These are phyloP conservation scores for Melanostigma gelatinosum DNA, from an alignment of 2,113 vertebrate genomes.

Conservation along the genomic window DNA sequence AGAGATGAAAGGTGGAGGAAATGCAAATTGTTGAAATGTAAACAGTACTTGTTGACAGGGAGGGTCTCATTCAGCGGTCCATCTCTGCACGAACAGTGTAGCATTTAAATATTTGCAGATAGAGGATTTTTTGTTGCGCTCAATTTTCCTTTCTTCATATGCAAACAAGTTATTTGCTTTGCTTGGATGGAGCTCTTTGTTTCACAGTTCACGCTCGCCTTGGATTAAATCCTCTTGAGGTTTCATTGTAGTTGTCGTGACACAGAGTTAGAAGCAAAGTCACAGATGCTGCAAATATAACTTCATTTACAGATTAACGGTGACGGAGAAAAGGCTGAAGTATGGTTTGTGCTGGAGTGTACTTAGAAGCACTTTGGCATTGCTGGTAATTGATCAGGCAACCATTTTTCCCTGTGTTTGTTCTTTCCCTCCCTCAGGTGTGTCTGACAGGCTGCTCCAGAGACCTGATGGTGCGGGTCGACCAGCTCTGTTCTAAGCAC, in stretches of 20 bases:
- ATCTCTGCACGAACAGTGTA: neutral
- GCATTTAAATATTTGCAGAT: neutral
- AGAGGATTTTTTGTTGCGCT: neutral
- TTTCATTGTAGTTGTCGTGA: neutral
- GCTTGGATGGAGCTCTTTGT: neutral
- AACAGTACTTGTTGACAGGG: neutral
- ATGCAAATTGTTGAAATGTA: neutral
- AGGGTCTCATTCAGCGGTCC: neutral
- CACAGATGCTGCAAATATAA: neutral
- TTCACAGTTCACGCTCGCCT: neutral
- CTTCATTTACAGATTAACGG: neutral
- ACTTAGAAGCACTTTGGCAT: neutral
- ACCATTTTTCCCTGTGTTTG: neutral
- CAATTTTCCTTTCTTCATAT: neutral
- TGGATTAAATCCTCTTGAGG: neutral
- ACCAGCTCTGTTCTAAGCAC: conserved; percentile 89
- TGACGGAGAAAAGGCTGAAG: too few relatives aligned
- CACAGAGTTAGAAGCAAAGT: neutral
- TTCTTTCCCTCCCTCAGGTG: conserved; percentile 80
- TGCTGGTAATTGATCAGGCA: neutral
- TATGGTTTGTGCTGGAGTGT: neutral
- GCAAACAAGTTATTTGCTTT: too few relatives aligned
- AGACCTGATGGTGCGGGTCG: conserved; percentile 88
- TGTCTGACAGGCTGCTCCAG: conserved; percentile 92
- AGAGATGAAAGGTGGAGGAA: neutral